phyloP scores from a whole-genome alignment of 2,797 vertebrate genomes.

The Gallinago stenura region DNA sequence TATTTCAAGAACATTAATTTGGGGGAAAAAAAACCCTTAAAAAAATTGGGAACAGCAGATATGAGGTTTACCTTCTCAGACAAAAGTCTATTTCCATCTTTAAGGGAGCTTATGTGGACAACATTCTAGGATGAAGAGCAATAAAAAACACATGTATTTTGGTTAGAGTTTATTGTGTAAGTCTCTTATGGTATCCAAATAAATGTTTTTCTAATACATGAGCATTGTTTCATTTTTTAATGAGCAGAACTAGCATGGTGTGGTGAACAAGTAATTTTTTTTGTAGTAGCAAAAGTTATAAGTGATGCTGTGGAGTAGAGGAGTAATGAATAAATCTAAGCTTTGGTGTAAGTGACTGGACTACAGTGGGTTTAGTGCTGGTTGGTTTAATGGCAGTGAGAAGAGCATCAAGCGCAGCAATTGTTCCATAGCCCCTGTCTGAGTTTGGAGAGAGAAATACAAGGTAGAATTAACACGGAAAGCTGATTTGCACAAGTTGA shows the following conservation, averaged over 20 bases:
- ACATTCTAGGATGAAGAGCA: not conserved
- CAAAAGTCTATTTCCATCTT: not conserved
- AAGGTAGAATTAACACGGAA: not conserved
- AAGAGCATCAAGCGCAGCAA: not conserved
- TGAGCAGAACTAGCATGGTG: not conserved
- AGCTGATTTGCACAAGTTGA: not conserved
- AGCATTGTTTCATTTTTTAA: not conserved
- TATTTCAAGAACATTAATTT: not conserved
- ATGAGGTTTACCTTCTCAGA: not conserved
- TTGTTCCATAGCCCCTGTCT: not conserved
- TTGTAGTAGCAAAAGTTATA: not conserved
- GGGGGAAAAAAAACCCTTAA: not conserved
- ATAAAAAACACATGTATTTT: not conserved
- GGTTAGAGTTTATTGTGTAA: not conserved
- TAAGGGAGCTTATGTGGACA: not conserved
- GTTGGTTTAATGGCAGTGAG: not conserved
- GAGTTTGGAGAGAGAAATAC: not conserved
- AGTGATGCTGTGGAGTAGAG: not conserved
- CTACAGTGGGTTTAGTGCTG: not conserved
- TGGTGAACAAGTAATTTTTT: not conserved
- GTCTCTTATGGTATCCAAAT: not conserved
- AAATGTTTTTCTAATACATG: not conserved
- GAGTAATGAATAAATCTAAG: not conserved
- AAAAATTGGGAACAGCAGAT: not conserved
- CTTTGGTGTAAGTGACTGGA: not conserved